Conservation (phyloP, 2,888 invertebrate species). For the Ectobius pallidus region DNA sequence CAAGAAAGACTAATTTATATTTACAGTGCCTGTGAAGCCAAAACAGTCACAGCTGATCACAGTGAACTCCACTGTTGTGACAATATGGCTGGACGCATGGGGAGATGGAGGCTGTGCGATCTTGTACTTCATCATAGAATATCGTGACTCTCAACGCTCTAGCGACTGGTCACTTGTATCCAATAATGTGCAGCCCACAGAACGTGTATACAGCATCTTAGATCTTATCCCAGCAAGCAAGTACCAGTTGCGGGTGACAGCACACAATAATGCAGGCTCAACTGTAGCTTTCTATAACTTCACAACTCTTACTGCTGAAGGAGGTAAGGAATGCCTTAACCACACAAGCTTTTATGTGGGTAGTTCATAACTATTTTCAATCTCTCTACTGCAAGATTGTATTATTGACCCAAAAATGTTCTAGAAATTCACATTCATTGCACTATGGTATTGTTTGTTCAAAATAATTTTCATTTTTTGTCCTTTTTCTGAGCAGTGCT, state of each 20-base stretch:
- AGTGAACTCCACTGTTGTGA: conserved; percentile 84
- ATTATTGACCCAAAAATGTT: too few relatives aligned
- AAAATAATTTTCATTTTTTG: too few relatives aligned
- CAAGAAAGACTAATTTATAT: too few relatives aligned
- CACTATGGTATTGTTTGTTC: too few relatives aligned
- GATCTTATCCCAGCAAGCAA: conserved; percentile 78
- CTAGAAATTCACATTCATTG: too few relatives aligned
- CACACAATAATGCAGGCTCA: conserved; percentile 87
- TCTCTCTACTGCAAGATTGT: too few relatives aligned
- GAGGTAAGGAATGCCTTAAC: conserved; percentile 73
- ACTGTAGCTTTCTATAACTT: conserved; percentile 84
- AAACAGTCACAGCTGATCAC: conserved; percentile 82
- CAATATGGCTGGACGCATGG: conserved; percentile 87
- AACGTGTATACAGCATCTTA: conserved; percentile 79
- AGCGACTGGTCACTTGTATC: conserved; percentile 76
- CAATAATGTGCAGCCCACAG: conserved; percentile 80
- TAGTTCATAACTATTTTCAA: too few relatives aligned
- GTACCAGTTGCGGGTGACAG: conserved; percentile 75
- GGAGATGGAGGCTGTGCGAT: conserved; percentile 89
- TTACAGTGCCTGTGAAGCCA: conserved; percentile 74
- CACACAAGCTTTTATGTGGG: too few relatives aligned
- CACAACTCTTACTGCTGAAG: conserved; percentile 77
- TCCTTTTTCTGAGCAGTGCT: too few relatives aligned
- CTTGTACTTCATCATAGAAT: conserved; percentile 83
- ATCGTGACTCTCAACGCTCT: conserved; percentile 64